These are phyloP conservation scores for Haemorhous mexicanus DNA, from an alignment of 2,113 vertebrate genomes.

Conservation along the genomic window DNA sequence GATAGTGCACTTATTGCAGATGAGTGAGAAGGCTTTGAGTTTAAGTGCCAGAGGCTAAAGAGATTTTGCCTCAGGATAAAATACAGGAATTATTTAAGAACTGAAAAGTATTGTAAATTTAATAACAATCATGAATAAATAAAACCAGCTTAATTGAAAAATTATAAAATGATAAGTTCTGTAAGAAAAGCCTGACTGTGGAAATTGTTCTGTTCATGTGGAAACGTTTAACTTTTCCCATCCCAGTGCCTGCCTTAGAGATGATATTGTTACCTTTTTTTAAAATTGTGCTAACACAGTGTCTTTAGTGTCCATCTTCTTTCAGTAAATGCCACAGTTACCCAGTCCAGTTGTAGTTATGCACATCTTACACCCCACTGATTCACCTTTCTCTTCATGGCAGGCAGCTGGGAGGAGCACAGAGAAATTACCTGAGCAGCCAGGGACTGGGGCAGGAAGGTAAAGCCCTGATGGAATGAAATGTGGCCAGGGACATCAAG, in stretches of 20 bases:
- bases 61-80: conserved; percentile 46
- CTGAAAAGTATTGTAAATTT: conserved; percentile 53
- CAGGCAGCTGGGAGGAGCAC: background rate
- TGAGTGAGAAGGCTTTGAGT: conserved; percentile 15
- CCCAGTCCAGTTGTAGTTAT: background rate
- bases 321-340: background rate
- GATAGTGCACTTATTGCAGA: background rate
- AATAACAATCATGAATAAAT: conserved; percentile 62
- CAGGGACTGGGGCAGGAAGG: background rate
- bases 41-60: conserved; percentile 46
- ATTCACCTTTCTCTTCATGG: background rate
- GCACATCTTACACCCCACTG: background rate
- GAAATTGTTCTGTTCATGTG: background rate
- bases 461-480: background rate
- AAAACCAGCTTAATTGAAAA: conserved; percentile 44
- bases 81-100: conserved; percentile 61
- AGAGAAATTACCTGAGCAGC: background rate
- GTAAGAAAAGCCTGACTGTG: background rate
- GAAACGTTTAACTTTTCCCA: background rate
- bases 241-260: background rate
- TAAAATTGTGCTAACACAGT: background rate
- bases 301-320: background rate
- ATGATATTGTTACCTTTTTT: accelerated
- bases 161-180: conserved; percentile 1
- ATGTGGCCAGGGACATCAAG: background rate